These are phyloP conservation scores for Bombus picipes DNA, from an alignment of 1,140 invertebrate species.

Conservation along the genomic window DNA sequence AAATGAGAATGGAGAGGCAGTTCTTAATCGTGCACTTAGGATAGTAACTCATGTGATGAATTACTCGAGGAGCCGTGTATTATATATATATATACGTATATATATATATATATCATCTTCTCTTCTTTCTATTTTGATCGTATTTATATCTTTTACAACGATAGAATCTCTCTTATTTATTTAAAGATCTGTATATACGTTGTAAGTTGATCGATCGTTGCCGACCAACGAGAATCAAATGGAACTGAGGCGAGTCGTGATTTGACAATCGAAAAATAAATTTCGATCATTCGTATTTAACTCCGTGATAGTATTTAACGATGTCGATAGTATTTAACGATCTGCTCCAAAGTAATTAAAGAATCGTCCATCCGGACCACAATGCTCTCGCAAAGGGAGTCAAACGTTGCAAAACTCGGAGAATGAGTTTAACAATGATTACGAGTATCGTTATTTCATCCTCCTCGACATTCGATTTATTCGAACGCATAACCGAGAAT, in stretches of 20 bases:
- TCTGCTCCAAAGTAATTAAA: neutral
- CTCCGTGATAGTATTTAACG: too few species aligned
- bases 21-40: slow-evolving; percentile 40
- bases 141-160: slow-evolving; percentile 55
- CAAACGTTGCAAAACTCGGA: too few species aligned
- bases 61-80: slow-evolving; percentile 43
- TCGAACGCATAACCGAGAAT: too few species aligned
- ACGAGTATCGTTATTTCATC: neutral
- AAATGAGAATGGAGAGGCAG: slow-evolving; percentile 9
- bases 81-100: slow-evolving; percentile 1
- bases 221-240: neutral
- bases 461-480: neutral
- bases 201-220: slow-evolving; percentile 34
- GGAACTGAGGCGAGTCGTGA: slow-evolving; percentile 6
- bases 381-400: too few species aligned
- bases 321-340: neutral
- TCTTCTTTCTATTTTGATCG: slow-evolving; percentile 30
- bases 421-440: too few species aligned
- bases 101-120: slow-evolving; percentile 12
- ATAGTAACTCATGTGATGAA: slow-evolving; percentile 52
- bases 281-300: neutral
- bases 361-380: neutral
- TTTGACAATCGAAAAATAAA: neutral
- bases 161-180: slow-evolving; percentile 60
- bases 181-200: slow-evolving; percentile 50